A percentile compares a stretch with the other conserved stretches of the same genome.
These are phyloP conservation scores for Peromyscus nudipes DNA, from an alignment of 2,797 vertebrate species.

Conservation along the genomic window DNA sequence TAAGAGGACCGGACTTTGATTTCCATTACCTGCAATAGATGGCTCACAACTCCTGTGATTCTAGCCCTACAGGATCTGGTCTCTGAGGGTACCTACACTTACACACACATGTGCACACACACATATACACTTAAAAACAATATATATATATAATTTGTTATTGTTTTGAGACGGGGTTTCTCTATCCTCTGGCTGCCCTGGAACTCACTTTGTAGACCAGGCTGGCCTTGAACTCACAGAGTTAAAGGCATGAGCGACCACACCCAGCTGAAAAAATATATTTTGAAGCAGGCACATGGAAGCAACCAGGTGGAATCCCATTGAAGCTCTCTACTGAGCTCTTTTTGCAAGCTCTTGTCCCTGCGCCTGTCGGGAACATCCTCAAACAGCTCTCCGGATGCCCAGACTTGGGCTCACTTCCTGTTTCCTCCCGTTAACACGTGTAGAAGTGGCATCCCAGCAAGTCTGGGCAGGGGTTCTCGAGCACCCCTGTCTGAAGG, in stretches of 20 bases:
- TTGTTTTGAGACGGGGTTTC: neutral
- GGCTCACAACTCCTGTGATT: neutral
- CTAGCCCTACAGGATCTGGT: neutral
- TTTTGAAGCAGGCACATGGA: neutral
- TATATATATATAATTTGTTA: no score
- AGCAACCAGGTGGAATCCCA: neutral
- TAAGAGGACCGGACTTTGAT: neutral
- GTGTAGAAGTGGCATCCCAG: neutral
- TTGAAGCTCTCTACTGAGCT: neutral
- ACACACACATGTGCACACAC: no score
- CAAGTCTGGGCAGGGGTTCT: neutral
- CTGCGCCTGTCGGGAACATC: neutral
- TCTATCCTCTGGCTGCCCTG: neutral
- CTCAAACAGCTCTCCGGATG: neutral
- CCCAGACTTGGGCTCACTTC: neutral
- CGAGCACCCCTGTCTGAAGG: neutral
- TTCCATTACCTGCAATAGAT: neutral
- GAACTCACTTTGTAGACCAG: neutral
- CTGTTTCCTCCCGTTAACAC: neutral
- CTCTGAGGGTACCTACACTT: neutral
- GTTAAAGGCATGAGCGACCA: neutral
- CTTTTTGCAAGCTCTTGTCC: neutral
- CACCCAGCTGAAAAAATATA: neutral
- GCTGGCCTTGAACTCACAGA: neutral
- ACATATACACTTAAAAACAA: neutral